Percentiles rank a stretch among this genome's conserved stretches.
Conservation (phyloP, 2,113 vertebrate species). For the Nibea coibor region DNA sequence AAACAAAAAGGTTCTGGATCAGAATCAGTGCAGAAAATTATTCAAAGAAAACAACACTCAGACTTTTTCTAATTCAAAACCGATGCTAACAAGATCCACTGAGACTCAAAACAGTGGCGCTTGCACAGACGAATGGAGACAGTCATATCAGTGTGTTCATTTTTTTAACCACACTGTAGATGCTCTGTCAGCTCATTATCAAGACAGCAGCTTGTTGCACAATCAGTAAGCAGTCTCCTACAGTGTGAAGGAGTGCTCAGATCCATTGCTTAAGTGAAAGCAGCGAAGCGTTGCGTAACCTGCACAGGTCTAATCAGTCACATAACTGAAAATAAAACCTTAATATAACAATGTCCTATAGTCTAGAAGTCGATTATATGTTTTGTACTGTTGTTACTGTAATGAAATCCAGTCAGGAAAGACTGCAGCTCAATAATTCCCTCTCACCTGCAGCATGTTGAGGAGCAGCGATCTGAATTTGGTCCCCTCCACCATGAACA, state of each 20-base stretch:
- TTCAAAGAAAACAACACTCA: not conserved
- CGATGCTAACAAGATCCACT: not conserved
- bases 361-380: too few species aligned
- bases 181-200: conserved; percentile 23
- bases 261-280: not conserved
- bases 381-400: too few species aligned
- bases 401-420: not conserved
- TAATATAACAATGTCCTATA: too few species aligned
- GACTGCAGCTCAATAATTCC: too few species aligned
- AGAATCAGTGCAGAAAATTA: not conserved
- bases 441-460: conserved; percentile 96
- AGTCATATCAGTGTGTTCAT: not conserved
- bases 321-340: not conserved
- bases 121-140: not conserved
- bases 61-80: not conserved
- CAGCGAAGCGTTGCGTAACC: not conserved
- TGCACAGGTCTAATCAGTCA: not conserved
- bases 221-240: not conserved
- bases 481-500: conserved; percentile 98
- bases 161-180: not conserved
- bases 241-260: not conserved
- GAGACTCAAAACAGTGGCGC: not conserved
- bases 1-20: not conserved
- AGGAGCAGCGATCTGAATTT: conserved; percentile 97
- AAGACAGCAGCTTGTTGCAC: not conserved